phyloP scores from a whole-genome alignment of 2,888 invertebrate genomes.

The Ophion slaviceki region DNA sequence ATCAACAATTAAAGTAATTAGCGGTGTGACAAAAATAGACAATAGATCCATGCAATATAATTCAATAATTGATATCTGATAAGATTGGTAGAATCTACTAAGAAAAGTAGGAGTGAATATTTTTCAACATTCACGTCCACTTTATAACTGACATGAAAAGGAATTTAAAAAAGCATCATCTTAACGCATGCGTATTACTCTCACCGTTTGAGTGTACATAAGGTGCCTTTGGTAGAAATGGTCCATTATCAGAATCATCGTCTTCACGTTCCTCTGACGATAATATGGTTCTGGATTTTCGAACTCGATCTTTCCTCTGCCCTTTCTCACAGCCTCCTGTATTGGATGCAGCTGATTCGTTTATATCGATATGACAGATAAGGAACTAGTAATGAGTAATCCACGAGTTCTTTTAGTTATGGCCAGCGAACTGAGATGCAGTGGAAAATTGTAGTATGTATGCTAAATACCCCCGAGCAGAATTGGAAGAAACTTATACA shows the following conservation, averaged over 20 bases:
- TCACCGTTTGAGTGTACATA: conserved; percentile 17
- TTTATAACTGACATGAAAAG: conserved; percentile 35
- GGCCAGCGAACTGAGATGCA: conserved; percentile 19
- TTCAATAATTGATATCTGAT: conserved; percentile 27
- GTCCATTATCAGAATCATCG: conserved; percentile 40
- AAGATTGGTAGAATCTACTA: conserved; percentile 10
- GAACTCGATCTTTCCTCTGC: conserved; percentile 21
- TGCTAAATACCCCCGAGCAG: conserved; percentile 21
- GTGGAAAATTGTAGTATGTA: conserved; percentile 32
- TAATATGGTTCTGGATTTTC: conserved; percentile 21
- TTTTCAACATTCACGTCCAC: conserved; percentile 14
- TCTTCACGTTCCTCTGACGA: conserved; percentile 33
- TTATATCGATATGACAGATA: conserved; percentile 19
- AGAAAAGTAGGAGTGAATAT: conserved; percentile 19
- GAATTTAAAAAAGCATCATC: conserved; percentile 4
- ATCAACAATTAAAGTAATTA: conserved; percentile 29
- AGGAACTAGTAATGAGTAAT: conserved; percentile 27
- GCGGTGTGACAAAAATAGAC: conserved; percentile 7
- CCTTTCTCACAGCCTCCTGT: conserved; percentile 29
- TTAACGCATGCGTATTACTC: conserved; percentile 30
- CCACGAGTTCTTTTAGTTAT: conserved; percentile 28
- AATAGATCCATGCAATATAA: conserved; percentile 15
- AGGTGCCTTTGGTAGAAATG: conserved; percentile 21
- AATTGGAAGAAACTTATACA: conserved; percentile 35
- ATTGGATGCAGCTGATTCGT: conserved; percentile 36